Base-by-base conservation (phyloP, 2,888 invertebrate genomes). In the Mactromeris polynyma region DNA sequence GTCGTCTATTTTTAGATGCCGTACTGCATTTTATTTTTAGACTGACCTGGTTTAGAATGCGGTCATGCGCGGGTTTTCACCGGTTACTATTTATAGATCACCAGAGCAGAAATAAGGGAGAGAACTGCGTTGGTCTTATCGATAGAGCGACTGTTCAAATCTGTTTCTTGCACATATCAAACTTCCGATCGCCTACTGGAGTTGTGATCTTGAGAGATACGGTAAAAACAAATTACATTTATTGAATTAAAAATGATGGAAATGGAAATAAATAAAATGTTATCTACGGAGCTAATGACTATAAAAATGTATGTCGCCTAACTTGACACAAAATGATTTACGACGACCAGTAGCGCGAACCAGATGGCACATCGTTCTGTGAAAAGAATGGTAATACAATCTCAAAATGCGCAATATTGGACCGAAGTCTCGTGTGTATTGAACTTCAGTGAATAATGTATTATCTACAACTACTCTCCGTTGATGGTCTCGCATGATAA, bases 61-160 rank as follows among this genome's bases (percentile, higher is more conserved):
- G 69, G 83, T 83, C 83, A 83, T 6, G 26, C 42, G 42, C 36
- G 84, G 83, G 84, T 84, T 84, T 83, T 84, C 78, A 54, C 1
- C 26, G n/a, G 78, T 54, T 54, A 78, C 84, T 84, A 84, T 84
- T 78, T 78, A 69, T 84, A 78, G 42, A 40, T 54, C 21, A 6
- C 6, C n/a, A 79, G 26, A 26, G 31, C 14, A 33, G 17, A 33
- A 73, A 73, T 26, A 73, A 54, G 84, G 84, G 84, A 84, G 51
- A 46, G 36, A 78, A 84, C 77, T 78, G 17, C 77, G 6, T 21
- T n/a, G 54, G 54, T 46, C 84, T 51, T 84, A 51, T 84, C 21
- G 38, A 19, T 38, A 81, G 17, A n/a, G n/a, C n/a, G n/a, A 46
- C 6, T 46, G 14, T 11, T 46, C 46, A 46, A 11, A 46, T 46